Percentiles rank a stretch among this genome's conserved stretches.
These are phyloP conservation scores for Thecophora atra DNA, from an alignment of 2,888 invertebrate species.

Conservation along the genomic window DNA sequence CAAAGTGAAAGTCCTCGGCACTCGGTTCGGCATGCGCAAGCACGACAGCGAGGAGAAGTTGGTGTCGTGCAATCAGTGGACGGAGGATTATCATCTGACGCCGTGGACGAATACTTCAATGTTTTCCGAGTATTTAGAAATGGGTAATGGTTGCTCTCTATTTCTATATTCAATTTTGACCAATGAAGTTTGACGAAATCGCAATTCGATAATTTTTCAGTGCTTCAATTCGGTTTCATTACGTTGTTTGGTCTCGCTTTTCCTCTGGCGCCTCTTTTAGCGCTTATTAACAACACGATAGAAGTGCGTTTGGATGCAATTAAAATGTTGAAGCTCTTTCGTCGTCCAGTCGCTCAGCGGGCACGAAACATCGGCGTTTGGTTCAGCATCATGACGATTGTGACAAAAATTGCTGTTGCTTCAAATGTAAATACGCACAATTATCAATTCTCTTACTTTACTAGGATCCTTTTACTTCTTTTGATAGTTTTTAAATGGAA, in stretches of 20 bases:
- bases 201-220: no score
- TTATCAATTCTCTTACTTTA: neutral
- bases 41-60: slow-evolving; percentile 60
- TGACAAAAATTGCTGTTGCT: slow-evolving; percentile 79
- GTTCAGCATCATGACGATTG: slow-evolving; percentile 77
- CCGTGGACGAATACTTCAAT: slow-evolving; percentile 74
- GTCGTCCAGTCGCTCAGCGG: slow-evolving; percentile 78
- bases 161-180: no score
- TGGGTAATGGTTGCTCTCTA: no score
- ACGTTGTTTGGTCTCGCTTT: slow-evolving; percentile 88
- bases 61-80: slow-evolving; percentile 75
- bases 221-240: slow-evolving; percentile 86
- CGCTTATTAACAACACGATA: slow-evolving; percentile 81
- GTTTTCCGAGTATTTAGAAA: slow-evolving; percentile 86
- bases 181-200: no score
- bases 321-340: slow-evolving; percentile 79
- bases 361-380: slow-evolving; percentile 83
- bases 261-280: slow-evolving; percentile 84
- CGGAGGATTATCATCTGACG: slow-evolving; percentile 76
- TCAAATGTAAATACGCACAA: slow-evolving; percentile 73
- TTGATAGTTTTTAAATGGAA: slow-evolving; percentile 1
- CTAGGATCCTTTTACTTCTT: slow-evolving; percentile 9
- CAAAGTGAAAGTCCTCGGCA: slow-evolving; percentile 63
- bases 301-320: slow-evolving; percentile 86
- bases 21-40: slow-evolving; percentile 67